Evolutionary conservation across 2,797 vertebrate species (phyloP).

Genomic region (Selene dorsalis): DNA sequence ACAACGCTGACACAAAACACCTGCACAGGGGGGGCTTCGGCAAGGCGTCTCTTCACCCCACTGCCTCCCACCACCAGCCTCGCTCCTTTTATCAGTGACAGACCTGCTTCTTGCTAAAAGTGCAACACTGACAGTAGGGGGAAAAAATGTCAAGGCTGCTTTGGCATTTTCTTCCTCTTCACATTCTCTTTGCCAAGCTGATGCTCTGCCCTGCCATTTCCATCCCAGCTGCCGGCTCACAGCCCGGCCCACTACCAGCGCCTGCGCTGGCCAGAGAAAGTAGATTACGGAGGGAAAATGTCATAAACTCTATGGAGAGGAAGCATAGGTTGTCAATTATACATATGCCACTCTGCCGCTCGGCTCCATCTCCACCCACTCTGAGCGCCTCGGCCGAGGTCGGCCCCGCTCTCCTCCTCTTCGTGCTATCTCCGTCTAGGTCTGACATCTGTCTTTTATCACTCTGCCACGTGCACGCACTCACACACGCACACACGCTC

Average conservation of each 20-base stretch:
- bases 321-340: constrained; percentile 80
- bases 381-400: constrained; percentile 50
- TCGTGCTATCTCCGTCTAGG: constrained; percentile 54
- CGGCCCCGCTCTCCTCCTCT: constrained; percentile 31
- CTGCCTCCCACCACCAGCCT: constrained; percentile 35
- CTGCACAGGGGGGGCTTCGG: constrained; percentile 22
- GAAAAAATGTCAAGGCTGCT: constrained; percentile 54
- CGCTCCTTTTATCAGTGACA: constrained; percentile 64
- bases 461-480: constrained; percentile 25
- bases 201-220: constrained; percentile 67
- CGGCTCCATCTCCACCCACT: constrained; percentile 64
- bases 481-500: background rate
- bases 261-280: constrained; percentile 62
- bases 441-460: constrained; percentile 74
- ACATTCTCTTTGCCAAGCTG: constrained; percentile 63
- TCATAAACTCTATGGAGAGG: constrained; percentile 74
- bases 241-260: constrained; percentile 55
- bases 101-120: constrained; percentile 61
- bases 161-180: constrained; percentile 67
- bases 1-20: constrained; percentile 47
- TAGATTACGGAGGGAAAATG: constrained; percentile 75
- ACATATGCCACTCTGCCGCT: constrained; percentile 72
- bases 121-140: constrained; percentile 26
- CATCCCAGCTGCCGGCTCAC: constrained; percentile 53
- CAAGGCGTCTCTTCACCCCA: constrained; percentile 30